Conservation (phyloP, 23 tunicate genomes). For the Trididemnum clinides region DNA sequence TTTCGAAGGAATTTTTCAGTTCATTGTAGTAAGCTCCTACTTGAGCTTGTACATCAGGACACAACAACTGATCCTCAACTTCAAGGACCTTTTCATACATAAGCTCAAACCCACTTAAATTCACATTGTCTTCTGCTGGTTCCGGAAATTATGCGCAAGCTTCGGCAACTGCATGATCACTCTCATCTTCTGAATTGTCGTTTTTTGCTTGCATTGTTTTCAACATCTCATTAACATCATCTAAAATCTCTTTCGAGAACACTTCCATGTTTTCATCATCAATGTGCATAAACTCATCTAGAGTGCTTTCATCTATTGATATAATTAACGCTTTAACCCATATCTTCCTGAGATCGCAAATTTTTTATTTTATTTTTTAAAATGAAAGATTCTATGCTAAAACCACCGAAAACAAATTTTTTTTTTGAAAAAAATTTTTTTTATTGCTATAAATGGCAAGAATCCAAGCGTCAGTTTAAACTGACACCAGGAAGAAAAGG, state of each 20-base stretch:
- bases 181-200: conserved; percentile 23
- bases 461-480: too few relatives aligned
- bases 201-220: conserved; percentile 11
- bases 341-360: too few relatives aligned
- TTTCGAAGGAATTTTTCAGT: conserved; percentile 21
- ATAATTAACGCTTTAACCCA: too few relatives aligned
- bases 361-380: too few relatives aligned
- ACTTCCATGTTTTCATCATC: conserved; percentile 23
- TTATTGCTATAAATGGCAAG: too few relatives aligned
- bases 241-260: conserved; percentile 36
- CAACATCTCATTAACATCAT: conserved; percentile 30
- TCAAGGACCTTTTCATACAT: conserved; percentile 18
- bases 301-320: conserved; percentile 26
- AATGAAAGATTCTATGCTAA: too few relatives aligned
- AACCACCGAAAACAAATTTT: too few relatives aligned
- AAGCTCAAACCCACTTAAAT: not conserved
- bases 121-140: not conserved
- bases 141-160: not conserved
- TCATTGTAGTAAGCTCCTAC: conserved; percentile 4
- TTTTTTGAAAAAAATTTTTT: too few relatives aligned
- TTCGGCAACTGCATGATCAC: conserved; percentile 30
- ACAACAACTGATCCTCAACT: conserved; percentile 30
- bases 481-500: too few relatives aligned
- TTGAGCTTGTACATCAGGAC: conserved; percentile 37
- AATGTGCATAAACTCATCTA: conserved; percentile 30